These are phyloP conservation scores for Asarcornis scutulata DNA, from an alignment of 2,113 vertebrate species.

Conservation along the genomic window DNA sequence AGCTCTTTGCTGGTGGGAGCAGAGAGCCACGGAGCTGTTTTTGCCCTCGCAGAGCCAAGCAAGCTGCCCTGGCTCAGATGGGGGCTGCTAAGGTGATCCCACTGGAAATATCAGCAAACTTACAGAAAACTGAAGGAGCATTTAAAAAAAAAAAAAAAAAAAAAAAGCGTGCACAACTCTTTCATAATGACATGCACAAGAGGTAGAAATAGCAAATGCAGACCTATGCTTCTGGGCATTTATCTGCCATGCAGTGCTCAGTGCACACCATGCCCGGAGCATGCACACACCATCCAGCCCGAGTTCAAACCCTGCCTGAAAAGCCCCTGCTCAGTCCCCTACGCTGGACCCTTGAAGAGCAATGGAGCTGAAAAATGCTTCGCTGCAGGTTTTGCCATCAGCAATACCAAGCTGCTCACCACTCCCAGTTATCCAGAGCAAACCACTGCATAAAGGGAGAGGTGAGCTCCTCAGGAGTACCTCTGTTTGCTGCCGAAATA, in stretches of 20 bases:
- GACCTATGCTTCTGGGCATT: not conserved
- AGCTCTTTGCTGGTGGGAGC: not conserved
- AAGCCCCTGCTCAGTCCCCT: not conserved
- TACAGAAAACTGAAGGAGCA: not conserved
- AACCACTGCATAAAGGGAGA: not conserved
- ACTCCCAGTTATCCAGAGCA: not conserved
- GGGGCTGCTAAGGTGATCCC: not conserved
- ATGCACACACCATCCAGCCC: not conserved
- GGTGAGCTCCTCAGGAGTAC: not conserved
- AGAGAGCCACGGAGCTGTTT: not conserved
- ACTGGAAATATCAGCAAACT: not conserved
- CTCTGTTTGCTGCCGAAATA: not conserved
- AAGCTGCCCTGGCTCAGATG: slow-evolving; percentile 9
- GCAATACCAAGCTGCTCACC: not conserved
- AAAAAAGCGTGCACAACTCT: not conserved
- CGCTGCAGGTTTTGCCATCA: not conserved
- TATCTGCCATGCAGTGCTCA: not conserved
- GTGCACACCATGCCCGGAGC: accelerated
- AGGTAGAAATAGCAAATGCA: not conserved
- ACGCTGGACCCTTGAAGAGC: not conserved
- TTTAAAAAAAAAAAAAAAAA: not conserved
- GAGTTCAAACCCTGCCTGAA: accelerated
- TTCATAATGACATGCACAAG: not conserved
- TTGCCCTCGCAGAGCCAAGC: not conserved
- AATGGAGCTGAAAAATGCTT: not conserved